Percentiles rank a stretch among this genome's conserved stretches.
phyloP scores from a whole-genome alignment of 2,113 vertebrate species.

The Chrysemys picta region DNA sequence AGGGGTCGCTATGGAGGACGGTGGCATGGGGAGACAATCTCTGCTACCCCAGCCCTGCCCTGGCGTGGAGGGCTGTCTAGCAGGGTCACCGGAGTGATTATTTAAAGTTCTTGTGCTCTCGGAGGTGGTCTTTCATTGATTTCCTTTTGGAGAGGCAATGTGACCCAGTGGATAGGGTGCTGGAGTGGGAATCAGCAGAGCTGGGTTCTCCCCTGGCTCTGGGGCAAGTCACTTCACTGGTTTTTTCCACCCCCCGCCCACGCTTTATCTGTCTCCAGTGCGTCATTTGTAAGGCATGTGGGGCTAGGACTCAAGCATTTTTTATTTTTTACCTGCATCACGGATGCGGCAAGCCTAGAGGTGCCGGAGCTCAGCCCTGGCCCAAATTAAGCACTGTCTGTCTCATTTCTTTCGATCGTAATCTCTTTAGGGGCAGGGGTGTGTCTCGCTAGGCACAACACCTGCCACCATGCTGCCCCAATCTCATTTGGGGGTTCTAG shows the following conservation, averaged over 20 bases:
- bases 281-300: too few relatives aligned
- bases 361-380: too few relatives aligned
- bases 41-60: background rate
- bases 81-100: accelerated
- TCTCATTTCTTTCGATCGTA: background rate
- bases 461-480: background rate
- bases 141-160: background rate
- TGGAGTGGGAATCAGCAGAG: accelerated
- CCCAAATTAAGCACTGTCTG: too few relatives aligned
- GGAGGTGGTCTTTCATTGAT: accelerated
- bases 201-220: background rate
- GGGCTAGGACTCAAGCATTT: too few relatives aligned
- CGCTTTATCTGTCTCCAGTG: background rate
- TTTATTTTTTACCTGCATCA: too few relatives aligned
- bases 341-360: too few relatives aligned
- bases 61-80: accelerated
- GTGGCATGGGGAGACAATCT: background rate
- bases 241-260: too few relatives aligned
- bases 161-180: background rate
- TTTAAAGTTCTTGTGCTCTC: background rate
- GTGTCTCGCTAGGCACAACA: background rate
- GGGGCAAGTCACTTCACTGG: too few relatives aligned
- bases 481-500: accelerated
- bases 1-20: background rate
- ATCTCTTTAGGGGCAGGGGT: background rate